phyloP scores from a whole-genome alignment of 2,888 invertebrate species.

The Furcula furcula region DNA sequence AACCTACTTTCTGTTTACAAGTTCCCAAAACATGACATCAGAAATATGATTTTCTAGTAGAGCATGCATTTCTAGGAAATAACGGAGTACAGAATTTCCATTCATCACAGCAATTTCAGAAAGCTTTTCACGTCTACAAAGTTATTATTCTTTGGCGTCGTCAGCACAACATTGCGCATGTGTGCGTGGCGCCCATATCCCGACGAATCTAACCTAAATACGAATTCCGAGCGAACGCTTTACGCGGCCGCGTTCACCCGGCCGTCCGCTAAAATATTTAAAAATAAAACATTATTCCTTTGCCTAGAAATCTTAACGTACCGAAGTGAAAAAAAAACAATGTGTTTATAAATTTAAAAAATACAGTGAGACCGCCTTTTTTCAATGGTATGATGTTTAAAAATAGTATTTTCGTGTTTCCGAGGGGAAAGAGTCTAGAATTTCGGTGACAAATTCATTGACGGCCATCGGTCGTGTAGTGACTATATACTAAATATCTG shows the following conservation, averaged over 20 bases:
- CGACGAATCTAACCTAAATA: conserved; percentile 79
- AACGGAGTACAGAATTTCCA: no score
- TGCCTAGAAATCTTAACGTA: background rate
- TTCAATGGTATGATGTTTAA: conserved; percentile 47
- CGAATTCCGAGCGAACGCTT: conserved; percentile 60
- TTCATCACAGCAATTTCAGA: background rate
- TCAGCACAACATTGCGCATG: conserved; percentile 58
- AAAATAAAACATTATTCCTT: conserved; percentile 64
- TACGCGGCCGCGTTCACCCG: conserved; percentile 61
- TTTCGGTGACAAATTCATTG: conserved; percentile 59
- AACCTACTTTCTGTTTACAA: no score
- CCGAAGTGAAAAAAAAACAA: background rate
- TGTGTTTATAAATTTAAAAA: background rate
- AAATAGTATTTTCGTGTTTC: conserved; percentile 48
- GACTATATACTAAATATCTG: no score
- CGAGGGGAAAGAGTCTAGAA: conserved; percentile 37
- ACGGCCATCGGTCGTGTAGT: conserved; percentile 33
- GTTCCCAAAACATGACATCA: no score
- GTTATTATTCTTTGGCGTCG: conserved; percentile 50
- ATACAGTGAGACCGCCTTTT: background rate
- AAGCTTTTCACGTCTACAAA: conserved; percentile 3
- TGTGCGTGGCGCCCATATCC: conserved; percentile 68
- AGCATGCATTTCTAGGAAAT: no score
- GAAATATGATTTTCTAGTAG: no score
- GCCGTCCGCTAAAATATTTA: conserved; percentile 62